phyloP scores from a whole-genome alignment of 2,797 vertebrate species.

The Tenualosa thibaudeaui region DNA sequence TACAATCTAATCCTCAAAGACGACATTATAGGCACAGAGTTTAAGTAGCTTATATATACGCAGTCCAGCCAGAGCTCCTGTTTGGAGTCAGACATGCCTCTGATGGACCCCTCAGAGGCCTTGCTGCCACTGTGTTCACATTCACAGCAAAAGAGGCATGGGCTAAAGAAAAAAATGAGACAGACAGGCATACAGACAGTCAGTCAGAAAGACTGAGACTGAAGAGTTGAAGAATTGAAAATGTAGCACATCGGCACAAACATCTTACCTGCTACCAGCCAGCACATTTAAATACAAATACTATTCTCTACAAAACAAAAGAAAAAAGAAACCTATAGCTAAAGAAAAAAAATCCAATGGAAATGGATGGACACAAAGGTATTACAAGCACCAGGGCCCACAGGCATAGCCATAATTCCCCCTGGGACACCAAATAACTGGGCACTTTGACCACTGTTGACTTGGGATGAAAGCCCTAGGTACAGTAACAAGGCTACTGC shows the following conservation, averaged over 20 bases:
- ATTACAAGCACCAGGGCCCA: neutral
- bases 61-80: slow-evolving; percentile 61
- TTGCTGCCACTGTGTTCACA: slow-evolving; percentile 33
- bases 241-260: neutral
- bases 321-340: neutral
- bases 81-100: slow-evolving; percentile 63
- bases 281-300: neutral
- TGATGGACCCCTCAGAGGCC: slow-evolving; percentile 56
- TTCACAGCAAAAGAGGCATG: neutral
- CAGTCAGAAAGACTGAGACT: neutral
- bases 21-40: slow-evolving; percentile 73
- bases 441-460: neutral
- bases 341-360: neutral
- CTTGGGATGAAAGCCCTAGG: slow-evolving; percentile 16
- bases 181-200: neutral
- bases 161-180: neutral
- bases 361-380: neutral
- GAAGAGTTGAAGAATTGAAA: neutral
- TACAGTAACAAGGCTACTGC: slow-evolving; percentile 6
- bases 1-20: slow-evolving; percentile 58
- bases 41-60: slow-evolving; percentile 80
- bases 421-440: neutral
- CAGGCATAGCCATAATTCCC: neutral
- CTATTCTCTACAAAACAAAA: neutral
- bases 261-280: neutral